These are phyloP conservation scores for Sander vitreus DNA, from an alignment of 2,113 vertebrate species.

Conservation along the genomic window DNA sequence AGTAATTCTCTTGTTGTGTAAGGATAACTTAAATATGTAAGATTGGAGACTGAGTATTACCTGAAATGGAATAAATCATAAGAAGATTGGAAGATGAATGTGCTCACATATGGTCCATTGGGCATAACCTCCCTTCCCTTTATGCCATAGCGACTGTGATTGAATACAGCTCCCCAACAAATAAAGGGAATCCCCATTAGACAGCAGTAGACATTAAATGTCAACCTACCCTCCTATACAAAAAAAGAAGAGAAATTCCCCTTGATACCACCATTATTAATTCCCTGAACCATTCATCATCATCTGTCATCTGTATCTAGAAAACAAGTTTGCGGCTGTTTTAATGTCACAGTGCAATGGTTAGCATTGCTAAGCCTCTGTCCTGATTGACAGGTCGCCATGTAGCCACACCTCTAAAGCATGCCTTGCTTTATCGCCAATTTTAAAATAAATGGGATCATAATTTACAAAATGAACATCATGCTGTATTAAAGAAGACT, in stretches of 20 bases:
- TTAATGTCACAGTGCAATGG: no score
- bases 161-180: slow-evolving; percentile 49
- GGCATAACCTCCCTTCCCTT: slow-evolving; percentile 33
- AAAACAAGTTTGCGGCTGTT: background rate
- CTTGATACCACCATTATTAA: slow-evolving; percentile 8
- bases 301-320: slow-evolving; percentile 1
- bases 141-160: slow-evolving; percentile 42
- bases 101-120: slow-evolving; percentile 32
- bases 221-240: slow-evolving; percentile 17
- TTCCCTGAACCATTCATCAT: slow-evolving; percentile 14
- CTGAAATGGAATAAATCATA: slow-evolving; percentile 27
- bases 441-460: no score
- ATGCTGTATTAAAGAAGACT: no score
- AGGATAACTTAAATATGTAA: slow-evolving; percentile 6
- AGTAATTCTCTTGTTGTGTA: slow-evolving; percentile 4
- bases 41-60: slow-evolving; percentile 13
- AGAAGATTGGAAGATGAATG: slow-evolving; percentile 39
- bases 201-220: slow-evolving; percentile 49
- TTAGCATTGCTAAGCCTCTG: no score
- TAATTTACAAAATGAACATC: no score
- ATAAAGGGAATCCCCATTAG: slow-evolving; percentile 58
- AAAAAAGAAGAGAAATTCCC: slow-evolving; percentile 41
- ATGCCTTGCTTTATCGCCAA: no score
- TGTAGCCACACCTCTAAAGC: no score
- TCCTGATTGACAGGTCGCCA: no score